Conservation (phyloP, 92 coral and sea anemone genomes). For the Bergia sp. region DNA sequence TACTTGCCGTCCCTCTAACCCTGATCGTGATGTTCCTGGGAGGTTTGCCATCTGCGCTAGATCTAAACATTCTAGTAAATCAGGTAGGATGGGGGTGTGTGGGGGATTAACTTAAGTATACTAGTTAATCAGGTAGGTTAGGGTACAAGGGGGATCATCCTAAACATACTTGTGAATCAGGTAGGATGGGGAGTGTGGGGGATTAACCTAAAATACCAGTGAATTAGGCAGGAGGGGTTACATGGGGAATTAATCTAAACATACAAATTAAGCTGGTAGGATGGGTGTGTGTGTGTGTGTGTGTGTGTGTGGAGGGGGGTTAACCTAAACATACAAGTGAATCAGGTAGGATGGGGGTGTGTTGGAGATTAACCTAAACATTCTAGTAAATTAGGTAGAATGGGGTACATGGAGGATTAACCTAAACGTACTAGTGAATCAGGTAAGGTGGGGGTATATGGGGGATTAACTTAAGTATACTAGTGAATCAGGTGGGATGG, state of each 20-base stretch:
- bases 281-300: too few relatives aligned
- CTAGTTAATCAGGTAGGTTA: slow-evolving; percentile 77
- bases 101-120: neutral
- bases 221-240: too few relatives aligned
- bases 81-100: slow-evolving; percentile 55
- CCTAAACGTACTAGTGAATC: slow-evolving; percentile 61
- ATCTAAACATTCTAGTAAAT: slow-evolving; percentile 64
- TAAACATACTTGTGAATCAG: slow-evolving; percentile 70
- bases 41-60: slow-evolving; percentile 78
- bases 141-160: neutral
- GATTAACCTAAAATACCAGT: too few relatives aligned
- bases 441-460: slow-evolving; percentile 39
- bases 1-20: slow-evolving; percentile 62
- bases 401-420: neutral
- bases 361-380: neutral
- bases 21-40: slow-evolving; percentile 58
- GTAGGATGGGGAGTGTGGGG: neutral
- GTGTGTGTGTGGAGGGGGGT: too few relatives aligned
- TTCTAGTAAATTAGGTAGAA: slow-evolving; percentile 75
- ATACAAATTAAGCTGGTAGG: too few relatives aligned
- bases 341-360: slow-evolving; percentile 60
- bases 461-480: too few relatives aligned
- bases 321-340: slow-evolving; percentile 59
- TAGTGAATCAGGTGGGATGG: too few relatives aligned
- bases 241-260: too few relatives aligned